Evolutionary conservation across 2,888 invertebrate genomes (phyloP).

Genomic region (Trichopria drosophilae): DNA sequence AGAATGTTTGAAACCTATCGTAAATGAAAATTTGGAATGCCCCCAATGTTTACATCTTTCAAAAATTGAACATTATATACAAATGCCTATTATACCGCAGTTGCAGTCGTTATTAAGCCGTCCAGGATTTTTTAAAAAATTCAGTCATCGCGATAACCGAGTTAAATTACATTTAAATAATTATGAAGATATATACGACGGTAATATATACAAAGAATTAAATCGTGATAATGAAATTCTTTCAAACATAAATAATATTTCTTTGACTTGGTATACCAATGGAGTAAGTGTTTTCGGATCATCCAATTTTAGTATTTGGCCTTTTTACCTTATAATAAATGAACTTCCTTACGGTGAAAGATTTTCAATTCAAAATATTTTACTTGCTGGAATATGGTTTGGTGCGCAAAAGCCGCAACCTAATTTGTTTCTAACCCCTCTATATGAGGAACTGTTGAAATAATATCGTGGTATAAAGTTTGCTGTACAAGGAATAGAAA

Average conservation of each 20-base stretch:
- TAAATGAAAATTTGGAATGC: conserved; percentile 2
- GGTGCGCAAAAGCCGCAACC: conserved; percentile 17
- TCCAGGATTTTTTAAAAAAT: conserved; percentile 17
- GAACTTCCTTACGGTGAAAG: conserved; percentile 27
- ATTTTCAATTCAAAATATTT: conserved; percentile 25
- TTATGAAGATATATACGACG: conserved; percentile 22
- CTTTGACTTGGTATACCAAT: conserved; percentile 32
- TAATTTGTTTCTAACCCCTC: conserved; percentile 1
- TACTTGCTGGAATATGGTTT: conserved; percentile 24
- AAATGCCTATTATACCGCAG: conserved; percentile 16
- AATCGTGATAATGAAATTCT: too few relatives aligned
- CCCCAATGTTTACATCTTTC: neutral
- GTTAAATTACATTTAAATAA: conserved; percentile 3
- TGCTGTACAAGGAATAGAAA: conserved; percentile 5
- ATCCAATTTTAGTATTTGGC: conserved; percentile 29
- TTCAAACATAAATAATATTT: conserved; percentile 26
- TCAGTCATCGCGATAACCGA: conserved; percentile 32
- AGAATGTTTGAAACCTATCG: neutral
- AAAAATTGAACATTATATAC: conserved; percentile 13
- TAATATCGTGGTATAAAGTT: conserved; percentile 13
- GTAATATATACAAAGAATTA: conserved; percentile 10
- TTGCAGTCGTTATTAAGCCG: too few relatives aligned
- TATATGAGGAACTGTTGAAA: conserved; percentile 10
- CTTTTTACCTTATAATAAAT: conserved; percentile 27
- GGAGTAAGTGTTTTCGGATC: conserved; percentile 29